Evolutionary conservation across 2,113 vertebrate genomes (phyloP).

Genomic region (Syngnathoides biaculeatus): DNA sequence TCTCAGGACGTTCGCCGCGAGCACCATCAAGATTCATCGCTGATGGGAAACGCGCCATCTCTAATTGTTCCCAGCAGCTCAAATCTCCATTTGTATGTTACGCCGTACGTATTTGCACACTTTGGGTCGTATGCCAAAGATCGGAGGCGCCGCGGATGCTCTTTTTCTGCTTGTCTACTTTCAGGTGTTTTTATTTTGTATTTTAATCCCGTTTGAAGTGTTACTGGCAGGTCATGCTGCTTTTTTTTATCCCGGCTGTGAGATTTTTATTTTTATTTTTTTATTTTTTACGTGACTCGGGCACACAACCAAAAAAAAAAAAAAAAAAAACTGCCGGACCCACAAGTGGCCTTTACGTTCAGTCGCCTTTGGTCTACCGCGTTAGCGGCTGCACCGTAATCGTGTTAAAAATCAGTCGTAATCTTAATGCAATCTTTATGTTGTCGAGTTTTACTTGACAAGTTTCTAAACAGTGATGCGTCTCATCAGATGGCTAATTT

Average conservation of each 20-base stretch:
- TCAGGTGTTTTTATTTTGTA: not conserved
- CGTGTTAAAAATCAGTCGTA: not conserved
- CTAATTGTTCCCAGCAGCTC: not conserved
- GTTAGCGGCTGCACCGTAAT: not conserved
- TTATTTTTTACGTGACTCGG: slow-evolving; percentile 16
- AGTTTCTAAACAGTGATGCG: not conserved
- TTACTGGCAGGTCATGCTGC: not conserved
- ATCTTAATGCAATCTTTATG: not conserved
- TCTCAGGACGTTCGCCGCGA: slow-evolving; percentile 3
- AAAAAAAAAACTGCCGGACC: slow-evolving; percentile 12
- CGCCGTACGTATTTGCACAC: slow-evolving; percentile 40
- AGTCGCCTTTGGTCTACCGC: not conserved
- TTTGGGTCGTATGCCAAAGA: slow-evolving; percentile 32
- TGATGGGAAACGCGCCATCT: slow-evolving; percentile 15
- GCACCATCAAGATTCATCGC: slow-evolving; percentile 12
- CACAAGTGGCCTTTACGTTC: slow-evolving; percentile 29
- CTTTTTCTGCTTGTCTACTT: slow-evolving; percentile 8
- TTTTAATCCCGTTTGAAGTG: not conserved
- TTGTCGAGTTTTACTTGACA: not conserved
- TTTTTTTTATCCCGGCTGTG: slow-evolving; percentile 1
- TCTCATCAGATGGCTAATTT: not conserved
- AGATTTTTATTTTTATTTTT: no score
- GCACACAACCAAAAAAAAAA: no score
- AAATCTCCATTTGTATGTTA: not conserved
- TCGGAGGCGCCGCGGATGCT: not conserved